These are phyloP conservation scores for Poecilia gillii DNA, from an alignment of 2,797 vertebrate genomes.

Conservation along the genomic window DNA sequence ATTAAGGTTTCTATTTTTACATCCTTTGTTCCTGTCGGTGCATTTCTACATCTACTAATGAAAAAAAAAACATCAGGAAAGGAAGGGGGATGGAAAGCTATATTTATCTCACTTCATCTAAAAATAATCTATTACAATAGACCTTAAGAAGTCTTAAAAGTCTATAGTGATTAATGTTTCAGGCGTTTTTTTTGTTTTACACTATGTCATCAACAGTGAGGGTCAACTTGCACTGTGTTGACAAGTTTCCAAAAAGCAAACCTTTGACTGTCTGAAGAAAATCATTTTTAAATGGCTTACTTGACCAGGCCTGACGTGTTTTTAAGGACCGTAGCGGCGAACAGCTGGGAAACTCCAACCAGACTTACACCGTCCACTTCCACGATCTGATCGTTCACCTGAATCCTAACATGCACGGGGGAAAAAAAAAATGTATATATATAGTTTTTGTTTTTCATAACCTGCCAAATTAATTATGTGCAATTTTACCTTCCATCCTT, in stretches of 20 bases:
- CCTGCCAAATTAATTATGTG: too few species aligned
- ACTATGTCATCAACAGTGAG: conserved; percentile 7
- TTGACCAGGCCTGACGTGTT: conserved; percentile 90
- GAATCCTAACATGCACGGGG: conserved; percentile 79
- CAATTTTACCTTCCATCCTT: conserved; percentile 84
- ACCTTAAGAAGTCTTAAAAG: conserved; percentile 16
- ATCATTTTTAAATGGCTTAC: conserved; percentile 67
- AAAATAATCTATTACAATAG: conserved; percentile 39
- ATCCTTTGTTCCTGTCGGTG: not conserved
- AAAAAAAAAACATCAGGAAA: conserved; percentile 3
- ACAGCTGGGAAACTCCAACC: conserved; percentile 92
- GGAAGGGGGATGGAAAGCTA: not conserved
- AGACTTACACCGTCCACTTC: conserved; percentile 91
- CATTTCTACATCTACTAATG: not conserved
- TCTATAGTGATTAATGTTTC: not conserved
- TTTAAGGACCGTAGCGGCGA: conserved; percentile 91
- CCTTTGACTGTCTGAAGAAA: not conserved
- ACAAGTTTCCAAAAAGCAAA: not conserved
- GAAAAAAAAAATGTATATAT: not conserved
- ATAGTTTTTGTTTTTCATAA: not conserved
- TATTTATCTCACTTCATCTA: conserved; percentile 41
- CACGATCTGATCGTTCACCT: conserved; percentile 93
- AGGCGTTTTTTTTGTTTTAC: conserved; percentile 6
- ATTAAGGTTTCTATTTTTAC: not conserved
- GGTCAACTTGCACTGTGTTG: not conserved